phyloP scores from a whole-genome alignment of 2,113 vertebrate species.

The Nothoprocta pentlandii region DNA sequence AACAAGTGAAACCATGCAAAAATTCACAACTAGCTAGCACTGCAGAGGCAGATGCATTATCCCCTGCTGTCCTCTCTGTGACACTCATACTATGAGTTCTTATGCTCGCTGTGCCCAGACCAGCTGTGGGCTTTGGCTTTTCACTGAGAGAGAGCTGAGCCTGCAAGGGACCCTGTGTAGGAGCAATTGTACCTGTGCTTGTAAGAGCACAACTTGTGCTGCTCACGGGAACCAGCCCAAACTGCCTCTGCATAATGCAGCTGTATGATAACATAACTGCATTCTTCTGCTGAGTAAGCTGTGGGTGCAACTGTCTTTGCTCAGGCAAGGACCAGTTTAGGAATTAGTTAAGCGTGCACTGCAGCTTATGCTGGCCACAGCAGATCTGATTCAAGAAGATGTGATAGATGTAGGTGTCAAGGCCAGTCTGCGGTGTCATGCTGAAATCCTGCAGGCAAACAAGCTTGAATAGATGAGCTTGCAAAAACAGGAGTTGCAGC shows the following conservation, averaged over 20 bases:
- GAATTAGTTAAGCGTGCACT: not conserved
- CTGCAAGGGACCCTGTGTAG: not conserved
- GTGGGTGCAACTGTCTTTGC: not conserved
- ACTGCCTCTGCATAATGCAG: rapidly evolving
- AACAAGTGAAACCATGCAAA: not conserved
- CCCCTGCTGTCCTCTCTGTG: not conserved
- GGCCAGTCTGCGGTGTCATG: not conserved
- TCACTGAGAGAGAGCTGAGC: not conserved
- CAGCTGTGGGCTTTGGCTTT: not conserved
- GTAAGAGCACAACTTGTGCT: not conserved
- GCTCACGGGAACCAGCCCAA: not conserved
- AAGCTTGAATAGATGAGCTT: not conserved
- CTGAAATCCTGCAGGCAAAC: not conserved
- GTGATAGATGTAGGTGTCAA: not conserved
- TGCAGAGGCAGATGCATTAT: not conserved
- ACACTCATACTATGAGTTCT: not conserved
- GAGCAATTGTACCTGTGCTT: not conserved
- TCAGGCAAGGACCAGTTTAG: not conserved
- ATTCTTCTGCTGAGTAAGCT: not conserved
- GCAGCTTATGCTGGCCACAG: not conserved
- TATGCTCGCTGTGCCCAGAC: not conserved
- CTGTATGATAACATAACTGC: not conserved
- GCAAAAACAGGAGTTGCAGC: not conserved
- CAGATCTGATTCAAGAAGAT: not conserved
- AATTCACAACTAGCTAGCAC: not conserved